Conservation (phyloP, 92 coral and sea anemone genomes). For the Isaurus tuberculatus region DNA sequence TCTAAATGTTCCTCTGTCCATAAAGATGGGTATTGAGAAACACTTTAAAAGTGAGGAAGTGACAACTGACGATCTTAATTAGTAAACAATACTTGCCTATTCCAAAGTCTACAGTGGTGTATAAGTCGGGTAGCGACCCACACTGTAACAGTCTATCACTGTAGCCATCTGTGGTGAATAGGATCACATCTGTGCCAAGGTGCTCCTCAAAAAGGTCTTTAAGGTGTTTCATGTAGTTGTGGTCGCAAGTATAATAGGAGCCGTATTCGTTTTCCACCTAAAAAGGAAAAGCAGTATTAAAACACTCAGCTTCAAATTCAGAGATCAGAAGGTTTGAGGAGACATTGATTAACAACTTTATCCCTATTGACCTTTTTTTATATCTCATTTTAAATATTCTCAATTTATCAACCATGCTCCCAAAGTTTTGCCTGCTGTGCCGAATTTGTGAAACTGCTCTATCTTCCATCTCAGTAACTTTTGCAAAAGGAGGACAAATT, state of each 20-base stretch:
- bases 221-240: constrained; percentile 83
- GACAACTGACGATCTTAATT: no score
- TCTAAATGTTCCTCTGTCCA: no score
- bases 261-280: constrained; percentile 99
- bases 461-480: no score
- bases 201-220: constrained; percentile 78
- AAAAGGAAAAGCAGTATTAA: neutral
- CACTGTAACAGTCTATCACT: constrained; percentile 71
- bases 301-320: neutral
- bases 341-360: no score
- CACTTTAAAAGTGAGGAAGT: no score
- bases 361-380: no score
- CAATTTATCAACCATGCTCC: no score
- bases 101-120: constrained; percentile 96
- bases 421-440: no score
- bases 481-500: no score
- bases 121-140: constrained; percentile 89
- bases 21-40: no score
- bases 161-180: constrained; percentile 89
- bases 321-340: neutral
- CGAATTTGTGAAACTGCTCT: no score
- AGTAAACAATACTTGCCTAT: constrained; percentile 71
- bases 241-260: constrained; percentile 94
- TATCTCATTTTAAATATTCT: no score
- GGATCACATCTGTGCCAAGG: constrained; percentile 89